Base-by-base conservation (phyloP, 2,797 vertebrate genomes). In the Gallinago nigripennis region DNA sequence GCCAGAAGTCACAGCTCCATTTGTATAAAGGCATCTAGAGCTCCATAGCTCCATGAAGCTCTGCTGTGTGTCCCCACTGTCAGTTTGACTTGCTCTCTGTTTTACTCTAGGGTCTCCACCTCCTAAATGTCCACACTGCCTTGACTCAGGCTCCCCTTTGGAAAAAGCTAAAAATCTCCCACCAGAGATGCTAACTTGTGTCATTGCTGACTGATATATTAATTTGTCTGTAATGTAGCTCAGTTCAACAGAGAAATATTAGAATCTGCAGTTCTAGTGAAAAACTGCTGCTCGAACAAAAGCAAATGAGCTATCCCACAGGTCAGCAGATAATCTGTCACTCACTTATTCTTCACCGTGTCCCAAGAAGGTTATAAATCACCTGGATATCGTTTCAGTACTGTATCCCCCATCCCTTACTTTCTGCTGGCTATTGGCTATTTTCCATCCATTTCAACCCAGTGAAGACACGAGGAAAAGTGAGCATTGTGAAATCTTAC, bases 261-360 rank as follows among this genome's bases (percentile, higher is more conserved):
- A 27, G 5, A 64, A 82, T 37, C 79, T 79, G 51, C 43, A 73
- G 11, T 76, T 88, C 84, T 48, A 27, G 69, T 50, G 85, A 76
- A 94, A 92, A 95, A 82, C 66, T 84, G 27, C 73, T 92, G n/a
- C 58, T 94, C 86, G 77, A 94, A 94, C 77, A 92, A 94, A 90
- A 94, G 92, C 76, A 91, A 92, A 96, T 76, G 85, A 92, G 77
- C 63, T 94, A 53, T 64, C 66, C 57, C 4, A 5, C 45, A 64
- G 92, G 94, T 88, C 91, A 96, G 72, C 43, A 83, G 88, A 88
- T 90, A 71, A 92, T 88, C 83, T 94, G 83, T 90, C 85, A 91
- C 77, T 95, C 90, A 86, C 37, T 92, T 56, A 69, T 86, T 93
- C 87, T 86, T 91, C 84, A 80, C 27, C 56, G 51, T 64, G 69